Base-by-base conservation (phyloP, 2,888 invertebrate genomes). In the Hirtodrosophila cameraria region DNA sequence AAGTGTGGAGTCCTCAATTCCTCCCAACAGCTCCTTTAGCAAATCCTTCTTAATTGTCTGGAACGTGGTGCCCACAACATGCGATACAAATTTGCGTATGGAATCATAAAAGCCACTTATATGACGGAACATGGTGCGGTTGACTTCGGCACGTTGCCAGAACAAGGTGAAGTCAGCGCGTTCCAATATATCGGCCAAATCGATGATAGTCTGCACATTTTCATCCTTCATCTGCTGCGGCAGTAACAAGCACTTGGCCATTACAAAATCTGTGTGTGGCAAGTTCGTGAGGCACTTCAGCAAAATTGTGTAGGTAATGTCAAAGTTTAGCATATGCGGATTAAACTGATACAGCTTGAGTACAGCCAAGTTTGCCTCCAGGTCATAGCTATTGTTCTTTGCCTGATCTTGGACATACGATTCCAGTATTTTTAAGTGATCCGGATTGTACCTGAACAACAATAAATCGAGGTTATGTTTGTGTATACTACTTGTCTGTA, bases 301-400 rank as follows among this genome's bases (percentile, higher is more conserved):
- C 36, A 99, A 92, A 85, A 99, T 98, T 87, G 96, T 95, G 74
- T 96, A 95, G 1, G 97, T 96, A 28, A 98, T 94, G 53, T 95
- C 94, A 38, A 94, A 92, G 88, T 97, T 96, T 87, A 97, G 96
- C 86, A 94, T 94, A 60, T 94, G 94, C 0, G 98, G 97, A 90
- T 98, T 98, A 88, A 99, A 97, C 91, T 99, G 99, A 89, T 99
- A 99, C 79, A 99, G 92, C 91, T 99, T 99, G 39, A 99, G 92
- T 8, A 99, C 97, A 1, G 99, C 98, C 76, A 99, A 92, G 90
- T 99, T 99, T 1, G 99, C 99, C 92, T 99, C 99, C 88, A 99
- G 92, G 90, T 99, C 98, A 88, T 99, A 99, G 0, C 96, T 95
- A 91, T 98, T 98, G 88, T 98, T 98, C 67, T 94, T 93, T 0